Percentiles rank a stretch among this genome's conserved stretches.
Evolutionary conservation across 2,113 vertebrate genomes (phyloP).

Genomic region (Xenotilapia flavipinnis): DNA sequence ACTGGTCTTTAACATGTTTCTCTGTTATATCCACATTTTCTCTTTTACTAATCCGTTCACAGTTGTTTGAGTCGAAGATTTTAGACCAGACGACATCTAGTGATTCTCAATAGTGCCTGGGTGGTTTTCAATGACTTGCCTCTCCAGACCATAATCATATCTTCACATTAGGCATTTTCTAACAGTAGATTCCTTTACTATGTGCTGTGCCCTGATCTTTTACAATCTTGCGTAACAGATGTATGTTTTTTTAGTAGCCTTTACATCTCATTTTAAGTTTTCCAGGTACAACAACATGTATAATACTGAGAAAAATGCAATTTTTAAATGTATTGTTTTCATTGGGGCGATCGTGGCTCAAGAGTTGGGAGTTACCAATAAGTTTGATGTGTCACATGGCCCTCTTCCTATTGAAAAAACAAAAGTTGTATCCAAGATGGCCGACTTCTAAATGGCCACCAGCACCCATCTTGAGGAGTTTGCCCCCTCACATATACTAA

Average conservation of each 20-base stretch:
- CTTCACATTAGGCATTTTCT: neutral
- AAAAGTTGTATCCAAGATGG: too few species aligned
- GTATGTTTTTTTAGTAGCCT: neutral
- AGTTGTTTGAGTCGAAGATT: rapidly evolving
- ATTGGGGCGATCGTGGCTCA: neutral
- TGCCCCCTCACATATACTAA: too few species aligned
- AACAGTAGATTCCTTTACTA: neutral
- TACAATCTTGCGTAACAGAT: neutral
- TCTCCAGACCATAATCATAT: neutral
- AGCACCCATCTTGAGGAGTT: too few species aligned
- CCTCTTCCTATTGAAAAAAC: too few species aligned
- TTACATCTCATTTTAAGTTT: neutral
- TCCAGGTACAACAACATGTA: neutral
- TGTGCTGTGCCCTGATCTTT: neutral
- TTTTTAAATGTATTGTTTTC: neutral
- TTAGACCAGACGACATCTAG: conserved; percentile 27
- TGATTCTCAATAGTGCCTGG: neutral
- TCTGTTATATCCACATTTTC: neutral
- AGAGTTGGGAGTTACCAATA: neutral
- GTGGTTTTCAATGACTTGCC: neutral
- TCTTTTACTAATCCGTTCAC: neutral
- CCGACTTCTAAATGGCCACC: too few species aligned
- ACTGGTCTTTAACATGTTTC: rapidly evolving
- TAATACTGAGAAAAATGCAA: neutral
- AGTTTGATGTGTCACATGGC: too few species aligned